Conservation (phyloP, 2,797 vertebrate genomes). For the Protosalanx chinensis region DNA sequence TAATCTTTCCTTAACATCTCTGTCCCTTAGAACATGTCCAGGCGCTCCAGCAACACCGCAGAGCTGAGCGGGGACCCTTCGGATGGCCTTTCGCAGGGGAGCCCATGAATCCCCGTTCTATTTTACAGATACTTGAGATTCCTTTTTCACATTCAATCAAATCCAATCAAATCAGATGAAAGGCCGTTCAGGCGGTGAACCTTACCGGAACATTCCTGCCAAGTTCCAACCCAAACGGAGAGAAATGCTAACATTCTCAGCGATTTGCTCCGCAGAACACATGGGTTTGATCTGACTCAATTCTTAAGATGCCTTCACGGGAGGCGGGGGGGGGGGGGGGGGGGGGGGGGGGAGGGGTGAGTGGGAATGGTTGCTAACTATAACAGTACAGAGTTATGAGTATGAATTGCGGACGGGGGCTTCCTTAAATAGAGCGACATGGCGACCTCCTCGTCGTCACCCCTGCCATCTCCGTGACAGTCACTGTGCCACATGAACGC, state of each 20-base stretch:
- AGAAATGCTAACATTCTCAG: constrained; percentile 13
- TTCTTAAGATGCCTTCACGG: neutral
- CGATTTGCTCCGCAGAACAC: neutral
- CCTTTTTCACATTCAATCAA: constrained; percentile 41
- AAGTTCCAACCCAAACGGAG: neutral
- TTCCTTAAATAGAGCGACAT: constrained; percentile 54
- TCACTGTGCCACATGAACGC: constrained; percentile 35
- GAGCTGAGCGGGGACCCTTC: constrained; percentile 36
- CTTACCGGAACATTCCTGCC: constrained; percentile 37
- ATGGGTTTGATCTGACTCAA: constrained; percentile 8
- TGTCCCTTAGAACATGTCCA: constrained; percentile 42
- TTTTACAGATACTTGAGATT: constrained; percentile 43
- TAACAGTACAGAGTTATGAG: constrained; percentile 8
- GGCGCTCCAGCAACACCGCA: constrained; percentile 33
- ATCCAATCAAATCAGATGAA: constrained; percentile 41
- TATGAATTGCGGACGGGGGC: constrained; percentile 18
- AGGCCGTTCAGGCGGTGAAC: constrained; percentile 33
- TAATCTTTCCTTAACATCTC: constrained; percentile 59
- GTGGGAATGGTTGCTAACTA: neutral
- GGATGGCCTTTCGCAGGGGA: constrained; percentile 10
- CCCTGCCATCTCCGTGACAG: constrained; percentile 20
- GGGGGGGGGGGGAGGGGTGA: too few species aligned
- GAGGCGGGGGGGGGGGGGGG: neutral
- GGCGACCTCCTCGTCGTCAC: constrained; percentile 21
- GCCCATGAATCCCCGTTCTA: constrained; percentile 35